A percentile compares a stretch with the other conserved stretches of the same genome.
Conservation (phyloP, 2,113 vertebrate genomes). For the Antechinus flavipes region DNA sequence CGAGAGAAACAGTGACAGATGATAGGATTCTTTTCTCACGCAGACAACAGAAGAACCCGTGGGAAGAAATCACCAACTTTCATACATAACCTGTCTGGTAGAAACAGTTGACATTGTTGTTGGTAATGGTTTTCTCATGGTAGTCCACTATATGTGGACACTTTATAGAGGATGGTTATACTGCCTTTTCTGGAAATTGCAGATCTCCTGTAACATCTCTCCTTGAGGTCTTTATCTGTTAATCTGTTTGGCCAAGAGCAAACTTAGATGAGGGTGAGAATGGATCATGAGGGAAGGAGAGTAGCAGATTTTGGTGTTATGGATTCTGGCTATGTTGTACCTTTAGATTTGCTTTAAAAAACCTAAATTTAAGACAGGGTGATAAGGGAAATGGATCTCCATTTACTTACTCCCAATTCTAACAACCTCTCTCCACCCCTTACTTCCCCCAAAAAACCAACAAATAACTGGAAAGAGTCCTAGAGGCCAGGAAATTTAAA, state of each 20-base stretch:
- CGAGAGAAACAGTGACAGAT: neutral
- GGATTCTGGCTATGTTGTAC: neutral
- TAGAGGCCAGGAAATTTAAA: no score
- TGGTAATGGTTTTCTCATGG: neutral
- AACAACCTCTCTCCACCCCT: neutral
- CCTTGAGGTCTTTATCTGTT: neutral
- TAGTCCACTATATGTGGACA: neutral
- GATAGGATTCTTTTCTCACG: neutral
- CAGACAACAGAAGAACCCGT: neutral
- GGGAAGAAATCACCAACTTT: neutral
- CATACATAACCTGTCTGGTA: neutral
- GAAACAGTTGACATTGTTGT: neutral
- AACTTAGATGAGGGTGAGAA: neutral
- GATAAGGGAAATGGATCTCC: neutral
- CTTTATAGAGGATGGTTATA: neutral
- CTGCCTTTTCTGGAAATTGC: neutral
- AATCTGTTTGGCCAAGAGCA: neutral
- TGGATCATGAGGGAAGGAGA: neutral
- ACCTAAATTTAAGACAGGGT: neutral
- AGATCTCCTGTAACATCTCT: neutral
- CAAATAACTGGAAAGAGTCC: no score
- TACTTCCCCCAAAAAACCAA: neutral
- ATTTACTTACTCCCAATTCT: neutral
- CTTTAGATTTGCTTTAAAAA: neutral
- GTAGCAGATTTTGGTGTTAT: neutral